phyloP scores from a whole-genome alignment of 1,140 invertebrate genomes.

The Leptopilina clavipes region DNA sequence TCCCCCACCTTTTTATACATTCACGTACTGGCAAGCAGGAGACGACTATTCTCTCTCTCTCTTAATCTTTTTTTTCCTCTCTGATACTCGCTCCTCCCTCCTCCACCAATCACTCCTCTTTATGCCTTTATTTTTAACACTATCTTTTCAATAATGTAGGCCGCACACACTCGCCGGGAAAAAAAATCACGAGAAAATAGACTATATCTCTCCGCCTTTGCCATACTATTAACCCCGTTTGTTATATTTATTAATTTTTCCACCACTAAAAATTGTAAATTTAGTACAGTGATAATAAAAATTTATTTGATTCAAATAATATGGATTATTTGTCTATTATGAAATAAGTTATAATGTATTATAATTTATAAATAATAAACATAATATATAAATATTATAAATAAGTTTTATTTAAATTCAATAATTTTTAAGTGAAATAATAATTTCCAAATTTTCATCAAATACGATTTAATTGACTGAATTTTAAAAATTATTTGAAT shows the following conservation, averaged over 20 bases:
- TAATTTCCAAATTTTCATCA: too few species aligned
- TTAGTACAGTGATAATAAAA: too few species aligned
- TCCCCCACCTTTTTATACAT: background rate
- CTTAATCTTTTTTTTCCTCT: background rate
- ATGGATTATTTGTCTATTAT: too few species aligned
- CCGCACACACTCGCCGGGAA: background rate
- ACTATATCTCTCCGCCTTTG: background rate
- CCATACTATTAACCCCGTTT: background rate
- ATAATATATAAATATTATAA: too few species aligned
- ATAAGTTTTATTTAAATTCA: too few species aligned
- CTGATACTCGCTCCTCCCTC: background rate
- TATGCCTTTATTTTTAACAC: slow-evolving; percentile 29
- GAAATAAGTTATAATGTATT: too few species aligned
- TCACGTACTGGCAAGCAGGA: slow-evolving; percentile 28
- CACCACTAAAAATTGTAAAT: too few species aligned
- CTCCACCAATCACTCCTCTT: slow-evolving; percentile 4
- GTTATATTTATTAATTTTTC: background rate
- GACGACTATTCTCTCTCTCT: background rate
- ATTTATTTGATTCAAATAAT: too few species aligned
- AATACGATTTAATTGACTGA: too few species aligned
- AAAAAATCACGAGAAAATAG: slow-evolving; percentile 10
- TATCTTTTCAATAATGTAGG: slow-evolving; percentile 27
- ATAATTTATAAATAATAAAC: too few species aligned
- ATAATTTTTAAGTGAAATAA: too few species aligned
- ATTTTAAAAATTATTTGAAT: too few species aligned